Base-by-base conservation (phyloP, 2,797 vertebrate genomes). In the Borostomias antarcticus region DNA sequence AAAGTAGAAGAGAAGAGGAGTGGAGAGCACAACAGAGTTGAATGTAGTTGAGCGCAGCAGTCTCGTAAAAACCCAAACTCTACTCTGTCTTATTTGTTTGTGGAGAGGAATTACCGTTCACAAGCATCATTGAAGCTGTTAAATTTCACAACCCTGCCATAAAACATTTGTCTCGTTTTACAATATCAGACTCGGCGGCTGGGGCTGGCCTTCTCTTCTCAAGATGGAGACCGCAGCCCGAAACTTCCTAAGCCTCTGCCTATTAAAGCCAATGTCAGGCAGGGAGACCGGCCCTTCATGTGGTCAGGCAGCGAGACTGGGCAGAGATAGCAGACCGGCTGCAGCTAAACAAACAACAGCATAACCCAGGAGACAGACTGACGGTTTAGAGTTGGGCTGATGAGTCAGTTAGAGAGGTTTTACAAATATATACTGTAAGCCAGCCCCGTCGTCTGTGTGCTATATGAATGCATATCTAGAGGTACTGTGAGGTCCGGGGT, bases 71-170 rank as follows among this genome's bases (percentile, higher is more conserved):
- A 58, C 40, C 62, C 73, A 79, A 75, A 62, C 57, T 68, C 67
- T 54, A 75, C 75, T 58, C 70, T 68, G 54, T 65, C 68, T 73
- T 81, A 74, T 83, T 84, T 85, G 77, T 83, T 83, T 85, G 74
- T 48, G 62, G 78, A 81, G 37, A 70, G 70, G 79, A 79, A 85
- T 83, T 76, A 69, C 64, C 62, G 64, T 85, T 83, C 74, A 76
- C 77, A 70, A 81, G 73, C 81, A 81, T 79, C 78, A 69, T 79
- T 79, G 77, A 84, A 78, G 70, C 74, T 81, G 81, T 87, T 85
- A 85, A 87, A 70, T 83, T 88, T 84, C 81, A 88, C 84, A 81
- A 76, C 76, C 74, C 54, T 33, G 33, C 74, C 68, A 85, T 86
- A 90, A 76, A 77, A 53, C 17, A 19, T 83, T 72, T 76, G 78